Conservation (phyloP, 2,797 vertebrate genomes). For the Poecilia wingei region DNA sequence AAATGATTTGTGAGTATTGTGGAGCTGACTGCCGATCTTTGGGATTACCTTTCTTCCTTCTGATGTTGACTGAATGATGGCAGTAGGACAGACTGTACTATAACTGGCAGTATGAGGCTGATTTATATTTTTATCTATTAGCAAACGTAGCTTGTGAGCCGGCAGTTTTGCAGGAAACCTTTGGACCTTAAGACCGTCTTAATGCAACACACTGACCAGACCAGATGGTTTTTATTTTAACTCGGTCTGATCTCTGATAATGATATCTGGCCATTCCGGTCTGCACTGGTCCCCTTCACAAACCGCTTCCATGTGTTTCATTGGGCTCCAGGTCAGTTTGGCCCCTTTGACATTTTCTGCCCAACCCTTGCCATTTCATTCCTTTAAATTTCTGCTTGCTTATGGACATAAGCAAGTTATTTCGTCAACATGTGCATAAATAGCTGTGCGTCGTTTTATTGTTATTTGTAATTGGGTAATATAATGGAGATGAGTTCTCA, state of each 20-base stretch:
- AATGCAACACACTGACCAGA: neutral
- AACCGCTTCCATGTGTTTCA: neutral
- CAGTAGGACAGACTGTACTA: neutral
- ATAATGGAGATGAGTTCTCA: neutral
- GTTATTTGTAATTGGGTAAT: neutral
- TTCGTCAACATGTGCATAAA: neutral
- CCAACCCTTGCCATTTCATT: neutral
- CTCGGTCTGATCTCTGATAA: neutral
- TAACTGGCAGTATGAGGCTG: neutral
- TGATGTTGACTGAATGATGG: neutral
- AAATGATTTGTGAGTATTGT: neutral
- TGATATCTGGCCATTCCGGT: neutral
- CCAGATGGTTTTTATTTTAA: neutral
- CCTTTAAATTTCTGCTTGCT: neutral
- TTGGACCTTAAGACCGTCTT: neutral
- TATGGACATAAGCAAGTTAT: neutral
- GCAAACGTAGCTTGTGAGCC: neutral
- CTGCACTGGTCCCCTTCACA: neutral
- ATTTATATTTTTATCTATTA: neutral
- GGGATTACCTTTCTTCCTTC: neutral
- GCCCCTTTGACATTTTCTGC: neutral
- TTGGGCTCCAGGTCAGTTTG: neutral
- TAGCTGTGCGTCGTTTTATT: neutral
- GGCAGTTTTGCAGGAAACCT: neutral
- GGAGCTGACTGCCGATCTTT: neutral